A percentile compares a stretch with the other conserved stretches of the same genome.
These are phyloP conservation scores for Diloba caeruleocephala DNA, from an alignment of 2,888 invertebrate genomes.

Conservation along the genomic window DNA sequence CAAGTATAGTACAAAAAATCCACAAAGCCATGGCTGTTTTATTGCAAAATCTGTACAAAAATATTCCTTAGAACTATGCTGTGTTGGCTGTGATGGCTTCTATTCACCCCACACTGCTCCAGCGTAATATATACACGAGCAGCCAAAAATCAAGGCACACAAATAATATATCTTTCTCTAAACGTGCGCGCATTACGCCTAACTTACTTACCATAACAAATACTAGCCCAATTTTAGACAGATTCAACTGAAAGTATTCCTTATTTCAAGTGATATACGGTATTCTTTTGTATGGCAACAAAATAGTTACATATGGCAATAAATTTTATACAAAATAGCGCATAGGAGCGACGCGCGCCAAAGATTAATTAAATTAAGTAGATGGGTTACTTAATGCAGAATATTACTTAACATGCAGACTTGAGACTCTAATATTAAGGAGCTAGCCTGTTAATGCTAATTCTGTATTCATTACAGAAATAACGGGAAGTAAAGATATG, in stretches of 20 bases:
- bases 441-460: neutral
- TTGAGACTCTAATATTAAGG: neutral
- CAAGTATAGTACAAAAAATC: no score
- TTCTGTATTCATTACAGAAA: neutral
- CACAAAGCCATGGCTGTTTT: neutral
- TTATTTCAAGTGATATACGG: slow-evolving; percentile 20
- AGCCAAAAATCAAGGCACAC: slow-evolving; percentile 51
- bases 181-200: slow-evolving; percentile 61
- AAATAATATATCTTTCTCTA: slow-evolving; percentile 59
- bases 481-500: no score
- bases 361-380: slow-evolving; percentile 43
- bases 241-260: slow-evolving; percentile 19
- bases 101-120: slow-evolving; percentile 6
- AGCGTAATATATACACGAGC: neutral
- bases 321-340: slow-evolving; percentile 70
- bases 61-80: neutral
- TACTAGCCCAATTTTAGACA: slow-evolving; percentile 52
- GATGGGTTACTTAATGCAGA: slow-evolving; percentile 2
- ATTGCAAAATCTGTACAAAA: slow-evolving; percentile 1
- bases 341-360: slow-evolving; percentile 55
- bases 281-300: slow-evolving; percentile 17
- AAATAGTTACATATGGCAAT: slow-evolving; percentile 60
- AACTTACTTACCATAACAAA: slow-evolving; percentile 59
- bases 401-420: neutral
- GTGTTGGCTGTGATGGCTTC: slow-evolving; percentile 9